phyloP scores from a whole-genome alignment of 1,140 invertebrate species.

The Halesus radiatus region DNA sequence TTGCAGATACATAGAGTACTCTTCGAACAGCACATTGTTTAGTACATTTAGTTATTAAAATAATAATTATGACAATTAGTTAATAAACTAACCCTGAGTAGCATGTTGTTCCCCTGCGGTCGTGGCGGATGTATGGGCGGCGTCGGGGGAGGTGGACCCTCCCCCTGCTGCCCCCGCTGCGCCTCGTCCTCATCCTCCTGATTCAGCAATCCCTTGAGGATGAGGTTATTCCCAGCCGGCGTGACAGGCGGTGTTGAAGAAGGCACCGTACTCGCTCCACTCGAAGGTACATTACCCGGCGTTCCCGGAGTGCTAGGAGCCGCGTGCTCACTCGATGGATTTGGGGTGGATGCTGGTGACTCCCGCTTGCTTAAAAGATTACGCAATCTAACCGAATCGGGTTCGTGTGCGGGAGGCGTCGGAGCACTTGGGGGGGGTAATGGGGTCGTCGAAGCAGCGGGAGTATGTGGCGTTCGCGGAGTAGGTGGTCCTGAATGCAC shows the following conservation, averaged over 20 bases:
- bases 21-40: no score
- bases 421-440: conserved; percentile 61
- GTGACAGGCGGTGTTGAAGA: conserved; percentile 11
- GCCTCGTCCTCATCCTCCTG: conserved; percentile 85
- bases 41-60: conserved; percentile 56
- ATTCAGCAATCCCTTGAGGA: conserved; percentile 85
- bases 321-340: not conserved
- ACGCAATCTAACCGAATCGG: conserved; percentile 77
- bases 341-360: conserved; percentile 52
- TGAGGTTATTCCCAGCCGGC: conserved; percentile 67
- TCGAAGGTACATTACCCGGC: no score
- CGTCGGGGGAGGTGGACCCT: conserved; percentile 55
- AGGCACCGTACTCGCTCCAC: no score
- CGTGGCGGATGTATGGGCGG: conserved; percentile 62
- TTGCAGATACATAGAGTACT: no score
- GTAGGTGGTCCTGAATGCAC: conserved; percentile 62
- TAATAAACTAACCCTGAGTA: conserved; percentile 75
- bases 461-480: conserved; percentile 68
- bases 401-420: conserved; percentile 60
- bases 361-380: conserved; percentile 76
- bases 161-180: conserved; percentile 24
- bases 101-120: conserved; percentile 77
- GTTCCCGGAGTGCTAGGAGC: conserved; percentile 47
- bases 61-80: not conserved
- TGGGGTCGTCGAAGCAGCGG: conserved; percentile 69